Evolutionary conservation across 2,797 vertebrate species (phyloP).

Genomic region (Sphenodon punctatus): DNA sequence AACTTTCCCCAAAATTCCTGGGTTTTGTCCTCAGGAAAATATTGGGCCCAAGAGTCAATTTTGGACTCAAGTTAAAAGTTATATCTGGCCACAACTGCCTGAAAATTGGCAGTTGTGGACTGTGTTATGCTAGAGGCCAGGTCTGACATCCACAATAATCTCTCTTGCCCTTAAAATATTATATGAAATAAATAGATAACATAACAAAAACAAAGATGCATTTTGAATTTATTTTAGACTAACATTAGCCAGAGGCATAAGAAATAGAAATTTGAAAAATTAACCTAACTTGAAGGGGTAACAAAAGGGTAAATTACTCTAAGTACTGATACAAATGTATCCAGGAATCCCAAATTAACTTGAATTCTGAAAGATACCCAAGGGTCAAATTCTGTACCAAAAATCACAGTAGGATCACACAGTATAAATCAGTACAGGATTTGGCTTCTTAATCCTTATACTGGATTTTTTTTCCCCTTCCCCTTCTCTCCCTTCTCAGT

Average conservation of each 20-base stretch:
- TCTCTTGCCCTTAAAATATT: background rate
- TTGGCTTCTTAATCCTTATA: constrained; percentile 4
- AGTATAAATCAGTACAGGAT: constrained; percentile 6
- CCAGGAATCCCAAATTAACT: constrained; percentile 37
- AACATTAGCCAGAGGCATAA: constrained; percentile 29
- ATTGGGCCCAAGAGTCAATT: constrained; percentile 32
- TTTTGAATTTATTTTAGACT: constrained; percentile 28
- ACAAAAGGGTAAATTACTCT: constrained; percentile 47
- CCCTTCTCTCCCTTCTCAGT: background rate
- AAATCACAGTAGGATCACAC: constrained; percentile 4
- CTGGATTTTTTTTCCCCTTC: background rate
- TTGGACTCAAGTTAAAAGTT: constrained; percentile 22
- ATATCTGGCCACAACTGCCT: constrained; percentile 34
- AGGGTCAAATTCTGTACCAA: constrained; percentile 38
- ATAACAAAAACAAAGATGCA: constrained; percentile 21
- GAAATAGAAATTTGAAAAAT: constrained; percentile 42
- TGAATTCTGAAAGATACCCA: constrained; percentile 48
- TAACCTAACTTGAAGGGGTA: constrained; percentile 35
- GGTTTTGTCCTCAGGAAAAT: constrained; percentile 35
- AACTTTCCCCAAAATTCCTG: background rate
- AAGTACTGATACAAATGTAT: constrained; percentile 26
- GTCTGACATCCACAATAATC: constrained; percentile 32
- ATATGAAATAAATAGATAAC: constrained; percentile 8
- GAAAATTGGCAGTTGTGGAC: constrained; percentile 33
- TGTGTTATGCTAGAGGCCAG: constrained; percentile 48